Evolutionary conservation across 2,888 invertebrate species (phyloP), one percentile per base, ranked within the genome.

Genomic region (Cephonodes hylas): DNA sequence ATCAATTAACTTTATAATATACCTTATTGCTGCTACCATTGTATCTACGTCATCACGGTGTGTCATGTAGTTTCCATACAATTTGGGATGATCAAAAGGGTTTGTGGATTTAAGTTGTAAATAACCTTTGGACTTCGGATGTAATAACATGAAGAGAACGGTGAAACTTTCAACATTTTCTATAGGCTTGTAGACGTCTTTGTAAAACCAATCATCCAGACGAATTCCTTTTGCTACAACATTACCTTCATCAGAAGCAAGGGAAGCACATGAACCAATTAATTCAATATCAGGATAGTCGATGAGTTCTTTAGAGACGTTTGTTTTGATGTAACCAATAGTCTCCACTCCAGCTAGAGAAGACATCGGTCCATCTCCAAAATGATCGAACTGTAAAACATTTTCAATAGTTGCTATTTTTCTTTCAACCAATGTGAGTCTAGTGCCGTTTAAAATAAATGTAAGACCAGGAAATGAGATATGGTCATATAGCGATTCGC

Each of bases 1-100:
- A 45, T 93, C 87, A 0, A 94, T 88, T 25, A 95, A 76, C 63
- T 93, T 91, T 42, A 93, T 83, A 8, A 94, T 89, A 66, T 94
- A 93, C 60, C 85, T 73, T 69, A 94, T 93, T 4, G 94, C 95
- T 63, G 95, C 94, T 53, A 95, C 80, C 71, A 95, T 81, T 0
- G 94, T 91, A 22, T 89, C 89, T 0, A 94, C 77, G 69, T 96
- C 96, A 61, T 93, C 84, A 6, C 90, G 90, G 58, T 95, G 91
- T 1, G 94, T 90, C 67, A 96, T 93, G 76, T 96, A 96, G 81
- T 96, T 96, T 0, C 96, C 95, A 72, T 95, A 94, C 63, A 97
- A 93, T 31, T 93, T 85, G 0, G 96, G 96, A 62, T 94, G 91
- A 15, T 94, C 93, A 62, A 93, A 89, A 0, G 96, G 96, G 83